Evolutionary conservation across 2,797 vertebrate genomes (phyloP), one percentile per base, ranked within the genome.

Genomic region (Acestrorhynchus altus): DNA sequence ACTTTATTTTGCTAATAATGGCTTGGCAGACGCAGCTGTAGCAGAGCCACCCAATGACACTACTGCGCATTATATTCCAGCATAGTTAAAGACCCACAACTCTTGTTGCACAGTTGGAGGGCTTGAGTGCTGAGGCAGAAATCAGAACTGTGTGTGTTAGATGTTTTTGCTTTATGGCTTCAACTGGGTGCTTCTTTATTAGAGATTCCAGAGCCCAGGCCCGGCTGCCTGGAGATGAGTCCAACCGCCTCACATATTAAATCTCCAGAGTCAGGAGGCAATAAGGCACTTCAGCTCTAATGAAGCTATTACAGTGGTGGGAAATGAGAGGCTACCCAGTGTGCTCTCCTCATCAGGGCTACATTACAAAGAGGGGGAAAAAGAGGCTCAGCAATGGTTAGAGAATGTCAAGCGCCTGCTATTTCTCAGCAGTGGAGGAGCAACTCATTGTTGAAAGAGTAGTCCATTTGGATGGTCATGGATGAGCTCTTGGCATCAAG

Each of bases 141-240:
- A 47, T 46, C 57, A n/a, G 66, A 70, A 40, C 24, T 22, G 59
- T 40, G 63, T 86, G 71, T 86, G 83, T 87, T 81, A 88, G 86
- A 89, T 86, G 76, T 85, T 83, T 83, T 78, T 84, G 86, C 85
- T 86, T 87, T 88, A 84, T 72, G 86, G 84, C 82, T 86, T 86
- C 20, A 35, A 71, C 82, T 86, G 86, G 83, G 81, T n/a, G 16
- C 59, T 60, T 85, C 79, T 83, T 88, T 91, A 91, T 91, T 90
- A 89, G 83, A 91, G 88, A 93, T 91, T 92, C 91, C 88, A 70
- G 59, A 78, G 84, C 87, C 83, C 83, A 83, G 86, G 83, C 85
- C 84, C 70, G 74, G 89, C 84, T 86, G 87, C 86, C 79, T 76
- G 80, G 87, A 84, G 73, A 82, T 83, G 56, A 47, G 83, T 80